A percentile compares a stretch with the other conserved stretches of the same genome.
phyloP scores from a whole-genome alignment of 2,113 vertebrate species.

The Piaya cayana region DNA sequence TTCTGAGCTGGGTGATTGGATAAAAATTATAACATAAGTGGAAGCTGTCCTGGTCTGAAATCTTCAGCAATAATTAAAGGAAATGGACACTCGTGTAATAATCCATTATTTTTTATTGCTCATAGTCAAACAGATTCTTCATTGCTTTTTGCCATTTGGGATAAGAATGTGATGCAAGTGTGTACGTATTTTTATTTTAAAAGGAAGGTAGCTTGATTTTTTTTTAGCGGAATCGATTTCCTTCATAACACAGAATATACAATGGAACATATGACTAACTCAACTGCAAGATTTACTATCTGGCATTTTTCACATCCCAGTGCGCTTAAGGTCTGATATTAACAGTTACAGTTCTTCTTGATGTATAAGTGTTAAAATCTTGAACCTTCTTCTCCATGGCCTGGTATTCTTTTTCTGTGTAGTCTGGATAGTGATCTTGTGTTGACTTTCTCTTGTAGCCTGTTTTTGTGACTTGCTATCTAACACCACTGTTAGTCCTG shows the following conservation, averaged over 20 bases:
- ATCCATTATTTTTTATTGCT: not conserved
- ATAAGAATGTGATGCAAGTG: not conserved
- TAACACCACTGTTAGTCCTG: not conserved
- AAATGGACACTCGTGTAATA: conserved; percentile 6
- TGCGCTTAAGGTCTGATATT: not conserved
- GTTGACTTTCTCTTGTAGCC: not conserved
- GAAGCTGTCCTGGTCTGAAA: not conserved
- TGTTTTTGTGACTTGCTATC: not conserved
- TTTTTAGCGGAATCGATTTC: not conserved
- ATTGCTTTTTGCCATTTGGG: not conserved
- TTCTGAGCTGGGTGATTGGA: not conserved
- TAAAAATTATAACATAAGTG: not conserved
- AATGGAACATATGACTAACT: not conserved
- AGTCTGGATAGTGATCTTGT: not conserved
- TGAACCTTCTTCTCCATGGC: not conserved
- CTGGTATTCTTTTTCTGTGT: not conserved
- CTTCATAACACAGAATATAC: not conserved
- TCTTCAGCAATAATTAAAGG: not conserved
- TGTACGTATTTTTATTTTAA: not conserved
- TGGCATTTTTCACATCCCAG: not conserved
- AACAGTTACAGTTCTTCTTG: not conserved
- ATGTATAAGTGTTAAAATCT: not conserved
- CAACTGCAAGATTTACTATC: not conserved
- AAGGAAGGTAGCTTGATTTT: not conserved
- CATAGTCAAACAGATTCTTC: not conserved